These are phyloP conservation scores for Orestias chungarensis DNA, from an alignment of 2,797 vertebrate genomes.

Conservation along the genomic window DNA sequence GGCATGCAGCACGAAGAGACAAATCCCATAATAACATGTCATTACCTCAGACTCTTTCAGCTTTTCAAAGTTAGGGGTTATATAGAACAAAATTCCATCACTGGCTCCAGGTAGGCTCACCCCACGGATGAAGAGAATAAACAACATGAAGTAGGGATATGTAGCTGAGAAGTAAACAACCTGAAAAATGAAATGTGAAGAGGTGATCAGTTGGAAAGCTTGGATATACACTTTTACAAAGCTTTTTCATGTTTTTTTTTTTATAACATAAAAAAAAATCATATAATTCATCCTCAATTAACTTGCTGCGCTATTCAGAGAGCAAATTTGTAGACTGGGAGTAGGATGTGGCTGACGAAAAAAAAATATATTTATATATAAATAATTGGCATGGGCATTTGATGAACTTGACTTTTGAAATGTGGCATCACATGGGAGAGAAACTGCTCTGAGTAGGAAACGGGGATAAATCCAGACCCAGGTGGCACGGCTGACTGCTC, in stretches of 20 bases:
- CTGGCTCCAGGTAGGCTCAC: conserved; percentile 93
- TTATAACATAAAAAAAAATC: not conserved
- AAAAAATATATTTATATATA: conserved; percentile 70
- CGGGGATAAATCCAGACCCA: conserved; percentile 58
- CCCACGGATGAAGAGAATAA: conserved; percentile 96
- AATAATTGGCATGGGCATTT: conserved; percentile 64
- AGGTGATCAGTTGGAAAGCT: conserved; percentile 30
- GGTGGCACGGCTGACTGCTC: conserved; percentile 53
- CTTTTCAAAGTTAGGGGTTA: conserved; percentile 96
- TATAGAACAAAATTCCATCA: conserved; percentile 95
- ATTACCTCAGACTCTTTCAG: conserved; percentile 95
- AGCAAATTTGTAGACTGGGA: conserved; percentile 21
- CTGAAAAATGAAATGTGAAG: conserved; percentile 74
- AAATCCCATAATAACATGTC: conserved; percentile 29
- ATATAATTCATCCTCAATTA: conserved; percentile 25
- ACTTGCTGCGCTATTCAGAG: conserved; percentile 24
- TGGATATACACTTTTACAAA: conserved; percentile 22
- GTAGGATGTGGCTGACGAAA: conserved; percentile 50
- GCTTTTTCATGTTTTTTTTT: conserved; percentile 8
- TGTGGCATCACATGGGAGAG: conserved; percentile 53
- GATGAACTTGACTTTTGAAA: conserved; percentile 56
- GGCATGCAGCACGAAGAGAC: conserved; percentile 28
- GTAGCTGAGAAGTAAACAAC: conserved; percentile 99
- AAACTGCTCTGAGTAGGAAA: conserved; percentile 45
- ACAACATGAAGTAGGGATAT: conserved; percentile 96